Percentiles rank a stretch among this genome's conserved stretches.
Conservation (phyloP, 1,140 invertebrate species). For the Zaprionus gabonicus region DNA sequence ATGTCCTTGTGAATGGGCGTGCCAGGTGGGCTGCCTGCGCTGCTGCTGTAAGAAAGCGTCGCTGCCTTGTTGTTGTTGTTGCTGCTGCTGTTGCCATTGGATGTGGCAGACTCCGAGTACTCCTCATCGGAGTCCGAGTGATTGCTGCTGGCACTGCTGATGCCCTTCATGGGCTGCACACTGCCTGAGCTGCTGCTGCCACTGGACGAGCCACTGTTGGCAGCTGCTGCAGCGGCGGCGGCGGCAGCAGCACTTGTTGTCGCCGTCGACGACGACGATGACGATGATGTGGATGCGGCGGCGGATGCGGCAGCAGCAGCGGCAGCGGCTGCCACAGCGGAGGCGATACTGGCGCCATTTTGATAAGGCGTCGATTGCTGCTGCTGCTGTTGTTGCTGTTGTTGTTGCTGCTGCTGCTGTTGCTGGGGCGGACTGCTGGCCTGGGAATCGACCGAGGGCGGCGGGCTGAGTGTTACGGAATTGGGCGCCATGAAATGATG, state of each 20-base stretch:
- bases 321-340: constrained; percentile 16
- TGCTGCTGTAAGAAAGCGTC: constrained; percentile 78
- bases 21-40: constrained; percentile 86
- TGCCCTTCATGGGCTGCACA: constrained; percentile 74
- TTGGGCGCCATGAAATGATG: constrained; percentile 90
- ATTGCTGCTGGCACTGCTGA: constrained; percentile 88
- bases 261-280: constrained; percentile 11
- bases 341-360: constrained; percentile 31
- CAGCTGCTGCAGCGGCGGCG: constrained; percentile 11
- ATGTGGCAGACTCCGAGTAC: constrained; percentile 83
- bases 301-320: constrained; percentile 21
- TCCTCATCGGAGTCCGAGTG: constrained; percentile 92
- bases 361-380: constrained; percentile 19
- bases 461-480: constrained; percentile 95
- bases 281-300: constrained; percentile 22
- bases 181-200: constrained; percentile 78
- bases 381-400: background rate
- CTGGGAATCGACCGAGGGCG: constrained; percentile 94
- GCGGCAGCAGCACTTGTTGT: constrained; percentile 24
- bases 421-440: constrained; percentile 91
- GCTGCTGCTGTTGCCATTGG: constrained; percentile 42
- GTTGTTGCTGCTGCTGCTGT: background rate
- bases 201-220: constrained; percentile 30
- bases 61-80: constrained; percentile 21
- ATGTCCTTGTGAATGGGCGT: constrained; percentile 86